These are phyloP conservation scores for Phyllotis vaccarum DNA, from an alignment of 2,797 vertebrate genomes.

Conservation along the genomic window DNA sequence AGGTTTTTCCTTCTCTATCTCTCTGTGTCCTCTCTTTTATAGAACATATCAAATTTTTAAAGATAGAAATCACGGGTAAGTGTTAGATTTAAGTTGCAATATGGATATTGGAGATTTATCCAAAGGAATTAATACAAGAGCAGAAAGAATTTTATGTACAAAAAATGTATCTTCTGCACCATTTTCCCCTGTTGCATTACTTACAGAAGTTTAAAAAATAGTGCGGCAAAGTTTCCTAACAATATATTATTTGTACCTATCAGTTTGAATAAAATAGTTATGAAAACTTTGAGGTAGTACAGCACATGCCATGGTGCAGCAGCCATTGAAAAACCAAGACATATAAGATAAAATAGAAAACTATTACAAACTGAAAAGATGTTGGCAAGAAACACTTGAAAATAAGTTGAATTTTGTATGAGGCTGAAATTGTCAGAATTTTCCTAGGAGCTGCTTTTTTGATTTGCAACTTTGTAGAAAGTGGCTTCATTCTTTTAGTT, in stretches of 20 bases:
- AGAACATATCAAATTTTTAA: conserved; percentile 61
- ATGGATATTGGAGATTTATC: conserved; percentile 21
- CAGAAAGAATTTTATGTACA: conserved; percentile 35
- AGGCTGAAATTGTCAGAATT: background rate
- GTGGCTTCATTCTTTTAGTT: conserved; percentile 10
- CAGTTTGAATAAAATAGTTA: conserved; percentile 51
- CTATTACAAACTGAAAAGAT: conserved; percentile 30
- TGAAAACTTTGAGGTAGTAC: conserved; percentile 44
- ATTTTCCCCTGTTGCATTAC: conserved; percentile 1
- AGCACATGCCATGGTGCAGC: background rate
- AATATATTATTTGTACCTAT: conserved; percentile 45
- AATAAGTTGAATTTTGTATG: conserved; percentile 62
- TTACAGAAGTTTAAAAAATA: conserved; percentile 46
- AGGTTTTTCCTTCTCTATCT: background rate
- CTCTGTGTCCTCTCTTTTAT: background rate
- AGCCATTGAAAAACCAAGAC: conserved; percentile 37
- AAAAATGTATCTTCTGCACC: conserved; percentile 34
- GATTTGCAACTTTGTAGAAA: conserved; percentile 4
- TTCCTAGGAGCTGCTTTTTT: background rate
- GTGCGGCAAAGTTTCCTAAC: background rate
- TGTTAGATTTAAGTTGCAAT: conserved; percentile 60
- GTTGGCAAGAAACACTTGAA: conserved; percentile 38
- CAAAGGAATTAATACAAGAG: conserved; percentile 42
- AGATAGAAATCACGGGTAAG: conserved; percentile 47
- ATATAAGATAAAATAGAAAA: conserved; percentile 57